Evolutionary conservation across 2,113 vertebrate species (phyloP).

Genomic region (Cervus canadensis): DNA sequence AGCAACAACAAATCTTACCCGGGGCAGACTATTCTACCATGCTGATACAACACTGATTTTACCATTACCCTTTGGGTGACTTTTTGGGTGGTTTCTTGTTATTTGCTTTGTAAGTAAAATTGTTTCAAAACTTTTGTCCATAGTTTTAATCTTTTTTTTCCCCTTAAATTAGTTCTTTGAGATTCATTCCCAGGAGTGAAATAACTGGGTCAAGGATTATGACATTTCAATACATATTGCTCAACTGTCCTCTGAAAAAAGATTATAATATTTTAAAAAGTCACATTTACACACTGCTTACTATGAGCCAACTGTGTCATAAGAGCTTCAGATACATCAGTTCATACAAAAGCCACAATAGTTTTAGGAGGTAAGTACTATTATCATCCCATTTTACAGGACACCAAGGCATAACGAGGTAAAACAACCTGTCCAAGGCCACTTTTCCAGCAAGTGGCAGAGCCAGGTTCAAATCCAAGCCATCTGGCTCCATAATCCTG

Average conservation of each 20-base stretch:
- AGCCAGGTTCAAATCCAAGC: background rate
- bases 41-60: accelerated
- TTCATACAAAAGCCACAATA: background rate
- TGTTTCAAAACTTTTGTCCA: background rate
- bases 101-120: background rate
- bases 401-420: background rate
- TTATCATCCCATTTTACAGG: background rate
- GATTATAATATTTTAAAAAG: background rate
- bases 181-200: background rate
- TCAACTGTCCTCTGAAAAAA: background rate
- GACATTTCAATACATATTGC: background rate
- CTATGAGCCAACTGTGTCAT: background rate
- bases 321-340: background rate
- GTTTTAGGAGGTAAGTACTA: background rate
- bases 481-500: background rate
- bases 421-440: background rate
- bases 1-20: background rate
- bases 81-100: background rate
- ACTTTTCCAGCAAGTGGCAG: background rate
- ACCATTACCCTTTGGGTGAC: background rate
- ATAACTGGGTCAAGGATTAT: background rate
- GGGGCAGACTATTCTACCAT: no score
- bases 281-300: background rate
- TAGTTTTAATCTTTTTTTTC: background rate
- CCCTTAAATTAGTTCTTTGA: background rate